phyloP scores from a whole-genome alignment of 2,888 invertebrate species.

The Spisula subtruncata region DNA sequence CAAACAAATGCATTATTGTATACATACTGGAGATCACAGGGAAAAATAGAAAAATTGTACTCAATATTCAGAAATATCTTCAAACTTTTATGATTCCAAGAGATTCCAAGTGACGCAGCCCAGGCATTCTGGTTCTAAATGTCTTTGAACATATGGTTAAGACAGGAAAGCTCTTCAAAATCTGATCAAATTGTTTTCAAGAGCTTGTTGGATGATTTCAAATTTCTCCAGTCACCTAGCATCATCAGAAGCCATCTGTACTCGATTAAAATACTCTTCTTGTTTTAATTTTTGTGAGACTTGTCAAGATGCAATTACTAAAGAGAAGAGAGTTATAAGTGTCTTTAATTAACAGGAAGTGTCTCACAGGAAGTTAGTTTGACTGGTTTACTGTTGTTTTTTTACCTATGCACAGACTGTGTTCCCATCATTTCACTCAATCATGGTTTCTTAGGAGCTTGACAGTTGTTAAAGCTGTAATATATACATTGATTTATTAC shows the following conservation, averaged over 20 bases:
- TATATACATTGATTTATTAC: slow-evolving; percentile 33
- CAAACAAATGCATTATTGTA: slow-evolving; percentile 34
- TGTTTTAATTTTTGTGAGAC: slow-evolving; percentile 68
- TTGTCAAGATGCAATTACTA: slow-evolving; percentile 60
- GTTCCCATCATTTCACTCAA: slow-evolving; percentile 41
- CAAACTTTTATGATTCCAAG: slow-evolving; percentile 52
- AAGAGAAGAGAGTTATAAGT: slow-evolving; percentile 43
- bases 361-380: slow-evolving; percentile 55
- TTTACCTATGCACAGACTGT: slow-evolving; percentile 35
- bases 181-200: slow-evolving; percentile 46
- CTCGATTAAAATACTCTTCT: slow-evolving; percentile 60
- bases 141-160: slow-evolving; percentile 49
- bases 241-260: slow-evolving; percentile 60
- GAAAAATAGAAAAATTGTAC: slow-evolving; percentile 33
- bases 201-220: slow-evolving; percentile 6
- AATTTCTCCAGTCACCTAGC: slow-evolving; percentile 23
- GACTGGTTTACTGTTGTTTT: slow-evolving; percentile 32
- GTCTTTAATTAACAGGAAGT: slow-evolving; percentile 46
- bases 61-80: slow-evolving; percentile 51
- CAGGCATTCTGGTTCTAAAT: slow-evolving; percentile 46
- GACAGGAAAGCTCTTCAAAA: slow-evolving; percentile 58
- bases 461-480: slow-evolving; percentile 44
- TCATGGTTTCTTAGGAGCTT: slow-evolving; percentile 34
- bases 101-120: slow-evolving; percentile 56
- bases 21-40: not conserved